phyloP scores from a whole-genome alignment of 2,888 invertebrate species.

The Synergus umbraculus region DNA sequence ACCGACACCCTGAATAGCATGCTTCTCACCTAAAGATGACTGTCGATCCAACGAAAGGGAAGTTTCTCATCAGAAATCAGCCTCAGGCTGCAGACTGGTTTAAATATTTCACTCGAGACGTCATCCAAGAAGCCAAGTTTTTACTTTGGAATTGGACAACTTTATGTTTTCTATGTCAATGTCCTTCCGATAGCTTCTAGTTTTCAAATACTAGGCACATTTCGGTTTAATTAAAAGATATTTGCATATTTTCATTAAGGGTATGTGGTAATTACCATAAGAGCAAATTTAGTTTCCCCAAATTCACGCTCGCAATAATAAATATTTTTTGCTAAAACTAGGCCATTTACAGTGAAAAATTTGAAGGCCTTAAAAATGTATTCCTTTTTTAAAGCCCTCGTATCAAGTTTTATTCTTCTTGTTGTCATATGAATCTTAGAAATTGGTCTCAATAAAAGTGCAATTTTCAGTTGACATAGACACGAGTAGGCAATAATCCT shows the following conservation, averaged over 20 bases:
- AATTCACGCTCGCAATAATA: too few species aligned
- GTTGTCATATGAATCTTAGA: not conserved
- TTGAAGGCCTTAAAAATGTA: too few species aligned
- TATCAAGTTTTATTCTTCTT: not conserved
- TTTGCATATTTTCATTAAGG: too few species aligned
- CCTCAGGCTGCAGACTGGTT: constrained; percentile 66
- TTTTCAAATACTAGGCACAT: not conserved
- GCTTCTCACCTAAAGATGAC: constrained; percentile 58
- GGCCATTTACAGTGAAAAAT: too few species aligned
- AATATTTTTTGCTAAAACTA: too few species aligned
- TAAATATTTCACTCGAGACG: constrained; percentile 69
- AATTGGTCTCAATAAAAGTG: not conserved
- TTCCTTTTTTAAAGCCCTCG: not conserved
- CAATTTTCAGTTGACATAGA: not conserved
- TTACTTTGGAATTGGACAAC: constrained; percentile 23
- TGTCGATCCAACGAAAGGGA: constrained; percentile 58
- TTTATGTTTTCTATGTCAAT: not conserved
- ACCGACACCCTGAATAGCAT: constrained; percentile 52
- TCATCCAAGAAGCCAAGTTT: constrained; percentile 50
- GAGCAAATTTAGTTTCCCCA: too few species aligned
- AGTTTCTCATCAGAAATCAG: constrained; percentile 69
- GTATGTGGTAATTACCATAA: too few species aligned
- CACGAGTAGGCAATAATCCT: not conserved
- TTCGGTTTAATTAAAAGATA: not conserved
- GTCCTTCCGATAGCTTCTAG: not conserved